phyloP scores from a whole-genome alignment of 2,113 vertebrate genomes.

The Forbesichthys papilliferus region DNA sequence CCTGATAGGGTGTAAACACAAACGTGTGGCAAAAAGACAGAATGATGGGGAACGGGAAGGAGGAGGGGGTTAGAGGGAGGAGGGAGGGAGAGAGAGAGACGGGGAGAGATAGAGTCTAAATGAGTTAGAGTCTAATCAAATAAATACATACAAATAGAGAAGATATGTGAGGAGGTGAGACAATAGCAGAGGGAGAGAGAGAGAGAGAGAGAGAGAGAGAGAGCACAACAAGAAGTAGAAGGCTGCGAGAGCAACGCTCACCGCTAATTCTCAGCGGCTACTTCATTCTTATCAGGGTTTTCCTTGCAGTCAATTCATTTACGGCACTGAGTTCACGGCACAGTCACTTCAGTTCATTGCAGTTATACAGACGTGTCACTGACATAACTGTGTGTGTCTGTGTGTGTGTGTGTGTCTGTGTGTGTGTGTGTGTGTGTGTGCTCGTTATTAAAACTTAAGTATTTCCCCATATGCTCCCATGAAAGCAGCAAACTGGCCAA shows the following conservation, averaged over 20 bases:
- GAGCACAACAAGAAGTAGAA: neutral
- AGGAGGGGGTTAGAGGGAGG: neutral
- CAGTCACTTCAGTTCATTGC: neutral
- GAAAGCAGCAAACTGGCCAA: slow-evolving; percentile 46
- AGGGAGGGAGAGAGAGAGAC: neutral
- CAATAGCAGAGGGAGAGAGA: neutral
- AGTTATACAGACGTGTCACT: neutral
- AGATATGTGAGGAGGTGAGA: neutral
- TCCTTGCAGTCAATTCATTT: neutral
- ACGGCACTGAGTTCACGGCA: neutral
- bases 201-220: slow-evolving; percentile 7
- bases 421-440: slow-evolving; percentile 20
- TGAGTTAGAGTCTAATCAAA: neutral
- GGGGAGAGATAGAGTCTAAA: neutral
- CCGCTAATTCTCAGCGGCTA: neutral
- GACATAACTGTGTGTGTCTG: neutral
- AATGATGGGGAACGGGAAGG: slow-evolving; percentile 31
- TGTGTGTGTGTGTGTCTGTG: slow-evolving; percentile 1
- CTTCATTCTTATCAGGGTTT: neutral
- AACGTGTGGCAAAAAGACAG: slow-evolving; percentile 41
- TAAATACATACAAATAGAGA: neutral
- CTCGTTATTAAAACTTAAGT: slow-evolving; percentile 41
- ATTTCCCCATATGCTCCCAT: slow-evolving; percentile 67
- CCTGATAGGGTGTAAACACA: no score
- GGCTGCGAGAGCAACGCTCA: neutral